Evolutionary conservation across 2,797 vertebrate species (phyloP).

Genomic region (Chlorospingus semifuscus): DNA sequence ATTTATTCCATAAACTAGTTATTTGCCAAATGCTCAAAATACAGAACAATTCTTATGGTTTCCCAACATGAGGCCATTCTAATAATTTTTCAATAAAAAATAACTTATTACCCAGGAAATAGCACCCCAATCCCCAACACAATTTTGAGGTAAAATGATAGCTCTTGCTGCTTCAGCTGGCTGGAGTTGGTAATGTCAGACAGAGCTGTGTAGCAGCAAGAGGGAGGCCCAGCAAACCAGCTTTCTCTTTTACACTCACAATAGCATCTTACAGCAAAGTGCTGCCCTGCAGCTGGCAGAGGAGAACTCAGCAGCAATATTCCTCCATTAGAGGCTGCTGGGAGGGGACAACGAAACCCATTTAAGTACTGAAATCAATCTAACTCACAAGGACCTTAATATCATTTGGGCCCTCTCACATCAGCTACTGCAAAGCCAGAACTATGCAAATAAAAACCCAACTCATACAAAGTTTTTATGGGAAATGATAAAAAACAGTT

Average conservation of each 20-base stretch:
- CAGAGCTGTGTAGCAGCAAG: neutral
- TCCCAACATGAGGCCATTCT: neutral
- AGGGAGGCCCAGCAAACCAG: neutral
- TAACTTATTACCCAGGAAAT: neutral
- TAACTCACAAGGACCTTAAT: neutral
- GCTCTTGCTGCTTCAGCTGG: slow-evolving; percentile 4
- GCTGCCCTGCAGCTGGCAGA: neutral
- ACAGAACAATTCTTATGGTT: neutral
- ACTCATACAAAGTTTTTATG: neutral
- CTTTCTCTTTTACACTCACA: neutral
- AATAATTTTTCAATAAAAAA: neutral
- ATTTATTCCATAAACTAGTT: neutral
- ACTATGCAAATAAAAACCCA: neutral
- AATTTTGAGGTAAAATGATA: neutral
- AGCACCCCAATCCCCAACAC: neutral
- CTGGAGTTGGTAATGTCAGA: neutral
- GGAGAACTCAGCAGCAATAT: neutral
- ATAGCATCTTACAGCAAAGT: neutral
- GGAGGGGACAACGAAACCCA: neutral
- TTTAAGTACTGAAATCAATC: neutral
- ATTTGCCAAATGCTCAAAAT: neutral
- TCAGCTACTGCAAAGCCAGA: neutral
- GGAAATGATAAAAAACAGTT: neutral
- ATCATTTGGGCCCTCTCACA: neutral
- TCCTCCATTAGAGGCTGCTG: neutral